Conservation (phyloP, 2,113 vertebrate species). For the Lynx canadensis region DNA sequence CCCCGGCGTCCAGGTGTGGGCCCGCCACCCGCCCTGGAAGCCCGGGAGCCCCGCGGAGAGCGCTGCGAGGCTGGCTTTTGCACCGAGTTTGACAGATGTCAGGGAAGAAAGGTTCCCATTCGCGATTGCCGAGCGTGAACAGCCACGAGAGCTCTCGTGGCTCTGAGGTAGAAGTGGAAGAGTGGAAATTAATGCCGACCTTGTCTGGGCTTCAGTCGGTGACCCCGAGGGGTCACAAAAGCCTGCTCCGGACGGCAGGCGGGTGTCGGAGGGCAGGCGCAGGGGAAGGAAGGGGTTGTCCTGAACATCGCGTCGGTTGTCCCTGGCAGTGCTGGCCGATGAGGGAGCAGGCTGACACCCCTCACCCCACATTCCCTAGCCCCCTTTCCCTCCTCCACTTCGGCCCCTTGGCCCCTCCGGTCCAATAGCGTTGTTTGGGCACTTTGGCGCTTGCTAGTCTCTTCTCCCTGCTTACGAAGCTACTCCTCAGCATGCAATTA, state of each 20-base stretch:
- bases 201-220: neutral
- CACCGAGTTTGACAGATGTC: slow-evolving; percentile 55
- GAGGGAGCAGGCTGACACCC: neutral
- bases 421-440: neutral
- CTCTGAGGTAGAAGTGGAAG: neutral
- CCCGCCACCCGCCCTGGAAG: neutral
- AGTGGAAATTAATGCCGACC: slow-evolving; percentile 17
- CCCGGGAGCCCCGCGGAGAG: neutral
- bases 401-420: neutral
- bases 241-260: neutral
- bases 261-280: neutral
- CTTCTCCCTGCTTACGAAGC: neutral
- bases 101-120: neutral
- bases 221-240: neutral
- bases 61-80: neutral
- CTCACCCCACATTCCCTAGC: neutral
- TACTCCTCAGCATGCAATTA: neutral
- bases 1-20: neutral
- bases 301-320: neutral
- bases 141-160: neutral
- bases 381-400: neutral
- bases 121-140: neutral
- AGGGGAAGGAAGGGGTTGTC: neutral
- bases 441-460: neutral
- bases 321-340: neutral